phyloP scores from a whole-genome alignment of 2,797 vertebrate genomes.

The Buceros bicornis region DNA sequence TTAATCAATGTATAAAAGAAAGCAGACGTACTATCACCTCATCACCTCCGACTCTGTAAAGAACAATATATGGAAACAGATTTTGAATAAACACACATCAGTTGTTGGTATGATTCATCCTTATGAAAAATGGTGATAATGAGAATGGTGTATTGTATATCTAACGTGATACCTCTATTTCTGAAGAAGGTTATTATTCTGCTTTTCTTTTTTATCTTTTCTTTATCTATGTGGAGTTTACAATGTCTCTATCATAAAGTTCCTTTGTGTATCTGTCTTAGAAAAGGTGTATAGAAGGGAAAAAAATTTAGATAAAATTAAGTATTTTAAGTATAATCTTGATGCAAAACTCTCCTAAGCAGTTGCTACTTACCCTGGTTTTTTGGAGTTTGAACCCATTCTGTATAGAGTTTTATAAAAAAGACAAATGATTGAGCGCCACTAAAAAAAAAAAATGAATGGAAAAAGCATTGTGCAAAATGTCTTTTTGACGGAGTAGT shows the following conservation, averaged over 20 bases:
- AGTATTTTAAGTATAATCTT: not conserved
- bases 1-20: conserved; percentile 64
- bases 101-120: conserved; percentile 44
- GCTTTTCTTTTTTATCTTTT: not conserved
- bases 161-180: not conserved
- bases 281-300: not conserved
- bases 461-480: not conserved
- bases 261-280: not conserved
- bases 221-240: not conserved
- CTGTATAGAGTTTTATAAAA: not conserved
- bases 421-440: not conserved
- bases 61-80: conserved; percentile 54
- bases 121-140: conserved; percentile 29
- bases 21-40: conserved; percentile 43
- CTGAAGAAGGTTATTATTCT: not conserved
- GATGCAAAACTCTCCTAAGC: not conserved
- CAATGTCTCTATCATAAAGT: not conserved
- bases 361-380: not conserved
- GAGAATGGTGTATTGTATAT: not conserved
- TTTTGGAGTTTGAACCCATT: not conserved
- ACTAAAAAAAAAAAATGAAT: not conserved
- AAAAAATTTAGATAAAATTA: not conserved
- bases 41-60: conserved; percentile 11
- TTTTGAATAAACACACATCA: conserved; percentile 57
- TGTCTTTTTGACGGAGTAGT: not conserved